Evolutionary conservation across 2,888 invertebrate genomes (phyloP), one percentile per base, ranked within the genome.

Genomic region (Caenorhabditis sp.): DNA sequence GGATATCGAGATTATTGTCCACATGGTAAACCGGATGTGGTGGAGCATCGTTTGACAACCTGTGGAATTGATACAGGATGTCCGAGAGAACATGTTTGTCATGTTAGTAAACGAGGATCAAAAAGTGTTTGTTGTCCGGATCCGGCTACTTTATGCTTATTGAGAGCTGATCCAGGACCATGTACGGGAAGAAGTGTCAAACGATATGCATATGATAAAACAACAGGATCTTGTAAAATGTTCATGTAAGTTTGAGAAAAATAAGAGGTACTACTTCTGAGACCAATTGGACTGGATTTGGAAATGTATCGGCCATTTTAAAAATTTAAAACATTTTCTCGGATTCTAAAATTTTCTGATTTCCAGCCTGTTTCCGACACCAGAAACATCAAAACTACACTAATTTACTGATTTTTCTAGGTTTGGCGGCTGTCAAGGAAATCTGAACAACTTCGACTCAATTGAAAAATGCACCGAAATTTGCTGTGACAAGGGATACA

Each of bases 351-450:
- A 31, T 7, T 7, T 31, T 31, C 31, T 4, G 31, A 10, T 31
- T 31, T 31, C 31, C 10, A 31, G 31, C 5, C 31, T 10, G 10
- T 31, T 31, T 31, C 10, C 31, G n/a, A n/a, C n/a, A n/a, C n/a
- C n/a, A n/a, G n/a, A n/a, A n/a, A n/a, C n/a, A n/a, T n/a, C n/a
- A n/a, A n/a, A n/a, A n/a, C n/a, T n/a, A n/a, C n/a, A n/a, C n/a
- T n/a, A n/a, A n/a, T n/a, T n/a, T n/a, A n/a, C n/a, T n/a, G n/a
- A n/a, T 52, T 27, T 58, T 70, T 85, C 72, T 67, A 77, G 82
- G 14, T 86, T 82, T 71, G 76, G 83, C 21, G 86, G 86, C 17
- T 86, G 86, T 67, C 84, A 81, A 27, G 85, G 85, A 27, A 84
- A 85, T 56, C 67, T 86, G 70, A 86, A 86, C 74, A 83, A 84